phyloP scores from a whole-genome alignment of 2,797 vertebrate species.

The Diglossa cyanea region DNA sequence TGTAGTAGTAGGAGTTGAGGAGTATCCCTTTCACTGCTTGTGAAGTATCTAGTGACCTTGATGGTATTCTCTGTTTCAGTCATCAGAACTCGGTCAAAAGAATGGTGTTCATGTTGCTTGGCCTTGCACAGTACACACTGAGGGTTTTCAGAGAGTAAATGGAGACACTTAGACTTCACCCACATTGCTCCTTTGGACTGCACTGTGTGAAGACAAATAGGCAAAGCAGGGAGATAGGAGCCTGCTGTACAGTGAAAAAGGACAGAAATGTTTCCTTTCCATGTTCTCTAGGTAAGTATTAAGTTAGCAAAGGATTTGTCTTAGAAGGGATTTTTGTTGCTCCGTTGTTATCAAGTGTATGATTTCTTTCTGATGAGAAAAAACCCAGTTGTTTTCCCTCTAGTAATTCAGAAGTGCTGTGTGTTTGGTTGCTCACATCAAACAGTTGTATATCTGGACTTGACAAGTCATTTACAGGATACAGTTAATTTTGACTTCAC shows the following conservation, averaged over 20 bases:
- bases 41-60: background rate
- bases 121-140: background rate
- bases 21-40: background rate
- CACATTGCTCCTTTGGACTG: background rate
- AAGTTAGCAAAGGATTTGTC: background rate
- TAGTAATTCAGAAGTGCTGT: background rate
- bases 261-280: background rate
- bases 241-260: background rate
- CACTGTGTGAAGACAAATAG: background rate
- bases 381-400: background rate
- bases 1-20: background rate
- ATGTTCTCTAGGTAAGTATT: background rate
- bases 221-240: background rate
- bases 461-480: background rate
- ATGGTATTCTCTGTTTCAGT: background rate
- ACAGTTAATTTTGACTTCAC: background rate
- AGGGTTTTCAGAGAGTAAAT: background rate
- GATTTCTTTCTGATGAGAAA: background rate
- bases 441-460: background rate
- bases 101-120: background rate
- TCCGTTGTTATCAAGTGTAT: background rate
- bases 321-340: background rate
- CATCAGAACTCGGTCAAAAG: background rate
- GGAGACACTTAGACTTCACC: background rate
- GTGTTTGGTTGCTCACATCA: background rate